Percentiles rank a stretch among this genome's conserved stretches.
phyloP scores from a whole-genome alignment of 2,113 vertebrate species.

The Rhinolophus sinicus region DNA sequence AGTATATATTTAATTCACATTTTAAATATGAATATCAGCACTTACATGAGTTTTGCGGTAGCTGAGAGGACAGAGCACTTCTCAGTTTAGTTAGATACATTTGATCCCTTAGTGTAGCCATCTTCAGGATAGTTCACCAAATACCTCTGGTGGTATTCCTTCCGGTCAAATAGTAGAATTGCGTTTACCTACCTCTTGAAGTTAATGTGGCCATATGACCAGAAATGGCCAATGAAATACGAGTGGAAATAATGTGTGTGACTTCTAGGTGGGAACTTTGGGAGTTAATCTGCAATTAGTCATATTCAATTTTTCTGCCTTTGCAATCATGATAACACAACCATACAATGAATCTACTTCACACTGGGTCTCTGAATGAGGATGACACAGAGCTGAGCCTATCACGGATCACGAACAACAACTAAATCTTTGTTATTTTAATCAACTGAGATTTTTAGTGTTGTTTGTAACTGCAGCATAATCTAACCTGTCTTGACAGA shows the following conservation, averaged over 20 bases:
- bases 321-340: not conserved
- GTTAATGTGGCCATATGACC: not conserved
- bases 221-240: not conserved
- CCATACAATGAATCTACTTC: not conserved
- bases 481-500: not conserved
- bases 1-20: not conserved
- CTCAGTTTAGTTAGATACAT: not conserved
- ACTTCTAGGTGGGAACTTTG: not conserved
- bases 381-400: accelerated
- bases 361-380: not conserved
- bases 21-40: not conserved
- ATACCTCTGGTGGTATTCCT: not conserved
- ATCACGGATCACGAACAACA: not conserved
- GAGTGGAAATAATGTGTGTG: not conserved
- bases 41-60: not conserved
- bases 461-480: conserved; percentile 32
- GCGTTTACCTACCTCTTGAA: not conserved
- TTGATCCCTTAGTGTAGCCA: not conserved
- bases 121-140: not conserved
- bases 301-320: not conserved
- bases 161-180: not conserved
- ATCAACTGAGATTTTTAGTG: not conserved
- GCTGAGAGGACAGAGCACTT: not conserved
- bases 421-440: not conserved
- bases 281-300: not conserved